Conservation (phyloP, 2,113 vertebrate genomes). For the Actenoides hombroni region DNA sequence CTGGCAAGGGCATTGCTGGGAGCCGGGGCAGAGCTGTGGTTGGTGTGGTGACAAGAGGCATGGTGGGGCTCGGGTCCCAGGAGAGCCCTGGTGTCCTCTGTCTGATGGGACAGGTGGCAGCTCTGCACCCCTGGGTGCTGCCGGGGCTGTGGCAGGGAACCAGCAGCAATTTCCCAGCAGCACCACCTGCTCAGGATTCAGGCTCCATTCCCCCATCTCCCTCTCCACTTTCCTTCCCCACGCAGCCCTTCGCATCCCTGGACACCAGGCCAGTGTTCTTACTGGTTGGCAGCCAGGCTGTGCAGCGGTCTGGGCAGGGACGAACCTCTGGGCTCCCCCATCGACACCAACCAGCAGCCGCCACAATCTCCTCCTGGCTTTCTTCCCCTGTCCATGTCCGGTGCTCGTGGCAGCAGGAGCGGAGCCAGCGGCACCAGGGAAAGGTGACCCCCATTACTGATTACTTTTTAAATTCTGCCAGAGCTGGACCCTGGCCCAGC, state of each 20-base stretch:
- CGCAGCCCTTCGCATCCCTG: background rate
- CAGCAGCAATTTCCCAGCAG: background rate
- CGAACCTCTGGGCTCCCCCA: background rate
- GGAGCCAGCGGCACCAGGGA: background rate
- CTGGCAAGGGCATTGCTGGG: background rate
- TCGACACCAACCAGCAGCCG: rapidly evolving
- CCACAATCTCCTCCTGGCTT: background rate
- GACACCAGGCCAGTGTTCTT: background rate
- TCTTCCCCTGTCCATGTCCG: background rate
- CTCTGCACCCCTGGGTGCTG: background rate
- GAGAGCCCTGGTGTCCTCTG: background rate
- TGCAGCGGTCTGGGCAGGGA: background rate
- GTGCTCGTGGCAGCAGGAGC: background rate
- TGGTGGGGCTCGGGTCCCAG: rapidly evolving
- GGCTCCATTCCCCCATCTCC: background rate
- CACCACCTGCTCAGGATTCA: background rate
- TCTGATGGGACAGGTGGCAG: background rate
- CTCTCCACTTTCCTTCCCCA: background rate
- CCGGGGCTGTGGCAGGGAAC: background rate
- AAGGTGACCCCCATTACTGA: background rate
- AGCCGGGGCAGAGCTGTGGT: background rate
- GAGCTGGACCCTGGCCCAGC: background rate
- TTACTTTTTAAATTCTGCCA: background rate
- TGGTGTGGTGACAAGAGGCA: background rate
- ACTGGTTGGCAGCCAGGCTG: background rate